Conservation (phyloP, 2,888 invertebrate genomes). For the Sarcophaga caerulescens region DNA sequence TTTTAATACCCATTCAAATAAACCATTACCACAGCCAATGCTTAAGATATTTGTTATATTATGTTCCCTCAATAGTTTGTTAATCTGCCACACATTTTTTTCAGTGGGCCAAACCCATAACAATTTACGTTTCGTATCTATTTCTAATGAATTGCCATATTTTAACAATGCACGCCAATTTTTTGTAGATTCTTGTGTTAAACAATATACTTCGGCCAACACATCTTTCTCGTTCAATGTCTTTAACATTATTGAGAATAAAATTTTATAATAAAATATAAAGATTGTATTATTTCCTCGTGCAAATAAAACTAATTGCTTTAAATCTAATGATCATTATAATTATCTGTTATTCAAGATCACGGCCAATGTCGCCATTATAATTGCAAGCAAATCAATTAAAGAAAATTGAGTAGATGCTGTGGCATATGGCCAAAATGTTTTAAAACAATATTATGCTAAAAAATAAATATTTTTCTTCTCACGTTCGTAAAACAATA, state of each 20-base stretch:
- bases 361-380: slow-evolving; percentile 30
- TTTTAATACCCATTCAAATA: slow-evolving; percentile 90
- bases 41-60: slow-evolving; percentile 84
- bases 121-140: slow-evolving; percentile 81
- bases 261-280: slow-evolving; percentile 29
- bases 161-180: slow-evolving; percentile 82
- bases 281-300: not conserved
- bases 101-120: slow-evolving; percentile 89
- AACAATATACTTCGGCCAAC: slow-evolving; percentile 69
- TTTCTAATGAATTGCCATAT: slow-evolving; percentile 73
- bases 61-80: slow-evolving; percentile 80
- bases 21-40: slow-evolving; percentile 90
- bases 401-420: slow-evolving; percentile 30
- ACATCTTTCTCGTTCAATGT: slow-evolving; percentile 53
- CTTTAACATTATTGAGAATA: slow-evolving; percentile 56
- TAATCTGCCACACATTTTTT: slow-evolving; percentile 84
- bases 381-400: not conserved
- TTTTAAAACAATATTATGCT: not conserved
- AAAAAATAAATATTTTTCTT: no score
- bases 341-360: slow-evolving; percentile 38
- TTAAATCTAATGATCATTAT: no score
- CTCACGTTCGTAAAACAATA: no score
- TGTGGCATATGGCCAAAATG: slow-evolving; percentile 49
- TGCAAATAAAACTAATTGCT: no score
- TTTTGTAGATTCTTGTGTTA: slow-evolving; percentile 69